Evolutionary conservation across 1,140 invertebrate species (phyloP), one percentile per base, ranked within the genome.

Genomic region (Latrodectus geometricus): DNA sequence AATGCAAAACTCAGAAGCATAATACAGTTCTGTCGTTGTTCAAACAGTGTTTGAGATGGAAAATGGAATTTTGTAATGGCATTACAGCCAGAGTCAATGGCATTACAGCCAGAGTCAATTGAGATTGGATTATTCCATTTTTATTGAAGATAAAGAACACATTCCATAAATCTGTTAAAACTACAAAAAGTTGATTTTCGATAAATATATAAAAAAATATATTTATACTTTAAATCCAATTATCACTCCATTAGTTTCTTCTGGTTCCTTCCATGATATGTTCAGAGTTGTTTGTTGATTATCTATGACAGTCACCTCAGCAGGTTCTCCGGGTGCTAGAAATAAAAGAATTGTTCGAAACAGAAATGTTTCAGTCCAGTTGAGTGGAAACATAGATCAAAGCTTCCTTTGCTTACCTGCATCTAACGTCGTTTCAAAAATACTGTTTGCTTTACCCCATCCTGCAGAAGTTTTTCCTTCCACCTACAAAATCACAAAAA

Each of bases 211-310:
- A 21, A 8, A 21, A 50, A 21, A 70, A 12, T 52, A n/a, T n/a
- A n/a, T 35, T 23, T 72, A 70, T 66, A 88, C 81, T 21, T 78
- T 83, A 49, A 84, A 88, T 9, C 52, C 48, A 15, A 52, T 14
- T 14, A 88, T 84, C n/a, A 48, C 68, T 8, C 87, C 87, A 74
- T 88, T 88, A 9, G 9, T 72, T 52, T 73, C 21, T 0, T 20
- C 2, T n/a, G 87, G 87, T 12, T 66, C 72, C 50, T 48, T 54
- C 87, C 87, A 88, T 14, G 74, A 52, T 70, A 88, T 54, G 14
- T 78, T 80, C 20, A 88, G 8, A 50, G 20, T 79, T 3, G 9
- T 79, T 7, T 73, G 74, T 20, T 35, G 11, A 14, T 54, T 78
- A 15, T 78, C 49, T 11, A 66, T 12, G 0, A 79, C 56, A 17